phyloP scores from a whole-genome alignment of 2,888 invertebrate species.

The Oxycera nigricornis region DNA sequence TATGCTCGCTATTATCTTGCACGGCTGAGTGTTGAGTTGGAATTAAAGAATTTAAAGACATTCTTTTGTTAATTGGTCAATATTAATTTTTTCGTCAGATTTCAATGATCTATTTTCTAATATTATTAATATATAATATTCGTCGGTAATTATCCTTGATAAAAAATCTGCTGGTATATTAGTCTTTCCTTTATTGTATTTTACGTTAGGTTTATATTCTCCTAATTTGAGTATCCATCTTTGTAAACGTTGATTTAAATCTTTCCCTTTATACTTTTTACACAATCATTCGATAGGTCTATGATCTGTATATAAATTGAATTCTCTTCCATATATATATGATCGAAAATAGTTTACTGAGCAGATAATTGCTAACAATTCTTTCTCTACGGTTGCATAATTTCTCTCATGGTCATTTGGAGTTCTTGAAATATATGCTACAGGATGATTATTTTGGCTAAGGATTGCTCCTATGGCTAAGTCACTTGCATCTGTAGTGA shows the following conservation, averaged over 20 bases:
- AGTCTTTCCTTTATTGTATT: too few species aligned
- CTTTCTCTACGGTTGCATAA: conserved; percentile 54
- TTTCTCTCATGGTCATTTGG: conserved; percentile 47
- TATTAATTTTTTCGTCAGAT: too few species aligned
- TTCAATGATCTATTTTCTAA: too few species aligned
- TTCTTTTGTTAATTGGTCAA: too few species aligned
- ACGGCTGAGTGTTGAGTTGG: too few species aligned
- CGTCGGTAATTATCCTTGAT: too few species aligned
- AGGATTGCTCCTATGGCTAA: conserved; percentile 51
- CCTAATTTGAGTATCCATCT: not conserved
- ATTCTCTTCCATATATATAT: conserved; percentile 49
- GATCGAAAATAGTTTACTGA: conserved; percentile 54
- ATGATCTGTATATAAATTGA: not conserved
- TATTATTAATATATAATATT: too few species aligned
- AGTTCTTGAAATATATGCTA: conserved; percentile 46
- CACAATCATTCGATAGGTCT: not conserved
- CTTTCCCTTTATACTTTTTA: not conserved
- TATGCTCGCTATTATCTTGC: too few species aligned
- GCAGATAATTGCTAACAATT: conserved; percentile 54
- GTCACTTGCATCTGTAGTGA: conserved; percentile 53
- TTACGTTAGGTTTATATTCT: not conserved
- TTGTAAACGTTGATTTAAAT: not conserved
- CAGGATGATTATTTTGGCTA: conserved; percentile 50
- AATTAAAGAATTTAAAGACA: too few species aligned
- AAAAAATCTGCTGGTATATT: too few species aligned